Evolutionary conservation across 2,888 invertebrate species (phyloP).

Genomic region (Dilophus febrilis): DNA sequence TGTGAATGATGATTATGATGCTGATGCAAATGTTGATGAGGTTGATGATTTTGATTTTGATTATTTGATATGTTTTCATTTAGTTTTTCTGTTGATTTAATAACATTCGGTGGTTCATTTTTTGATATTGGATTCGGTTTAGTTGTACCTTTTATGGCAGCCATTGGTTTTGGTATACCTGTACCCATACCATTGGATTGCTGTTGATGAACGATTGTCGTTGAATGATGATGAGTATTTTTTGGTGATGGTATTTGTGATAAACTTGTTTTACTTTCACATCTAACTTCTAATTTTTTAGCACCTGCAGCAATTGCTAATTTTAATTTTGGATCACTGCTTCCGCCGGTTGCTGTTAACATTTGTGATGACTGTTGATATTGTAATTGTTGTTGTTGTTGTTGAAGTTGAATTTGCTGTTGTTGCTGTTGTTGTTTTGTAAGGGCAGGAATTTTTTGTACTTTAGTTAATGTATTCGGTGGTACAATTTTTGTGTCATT

Average conservation of each 20-base stretch:
- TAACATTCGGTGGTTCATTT: constrained; percentile 28
- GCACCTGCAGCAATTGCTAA: constrained; percentile 3
- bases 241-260: constrained; percentile 14
- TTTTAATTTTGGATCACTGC: not conserved
- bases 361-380: no score
- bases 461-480: constrained; percentile 10
- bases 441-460: constrained; percentile 30
- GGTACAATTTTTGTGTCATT: constrained; percentile 21
- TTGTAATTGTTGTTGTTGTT: not conserved
- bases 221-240: not conserved
- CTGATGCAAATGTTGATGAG: not conserved
- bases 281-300: constrained; percentile 9
- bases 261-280: constrained; percentile 13
- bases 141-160: constrained; percentile 78
- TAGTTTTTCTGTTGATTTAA: constrained; percentile 1
- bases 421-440: constrained; percentile 33
- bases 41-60: constrained; percentile 33
- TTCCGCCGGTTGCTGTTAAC: not conserved
- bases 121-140: constrained; percentile 44
- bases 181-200: constrained; percentile 31
- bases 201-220: no score
- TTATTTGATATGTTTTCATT: constrained; percentile 23
- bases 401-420: constrained; percentile 34
- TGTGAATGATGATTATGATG: not conserved
- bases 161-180: constrained; percentile 80